Base-by-base conservation (phyloP, 2,797 vertebrate species). In the Lophura swinhoii region DNA sequence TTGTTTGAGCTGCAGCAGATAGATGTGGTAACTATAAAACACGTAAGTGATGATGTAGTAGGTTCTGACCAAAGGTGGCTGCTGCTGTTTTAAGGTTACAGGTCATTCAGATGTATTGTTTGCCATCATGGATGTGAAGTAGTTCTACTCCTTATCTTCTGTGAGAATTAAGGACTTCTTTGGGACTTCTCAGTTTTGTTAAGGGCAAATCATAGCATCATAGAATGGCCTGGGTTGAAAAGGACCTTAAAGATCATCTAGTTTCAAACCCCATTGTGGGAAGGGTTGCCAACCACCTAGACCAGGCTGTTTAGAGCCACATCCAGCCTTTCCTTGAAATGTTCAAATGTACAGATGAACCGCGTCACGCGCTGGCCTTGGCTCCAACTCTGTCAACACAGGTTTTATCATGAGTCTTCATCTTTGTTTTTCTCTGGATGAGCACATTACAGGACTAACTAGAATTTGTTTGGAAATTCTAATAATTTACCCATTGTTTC, bases 281-380 rank as follows among this genome's bases (percentile, higher is more conserved):
- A 16, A 31, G 53, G 53, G 53, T 55, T 55, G 28, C 16, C 29
- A 31, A 55, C 29, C 29, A 29, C 29, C 53, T 53, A 31, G 28
- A 55, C 28, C 53, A 55, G 16, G 53, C 53, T 53, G 28, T 15
- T 16, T 16, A 53, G 51, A 53, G 26, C 15, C 28, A 53, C 16
- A 53, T 53, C 28, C 51, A 53, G 51, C 28, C 51, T 29, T 53
- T 28, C 15, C 26, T 53, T 53, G 51, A 9, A 53, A 29, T 53
- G 28, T 29, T 53, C 51, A 55, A 53, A 18, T 67, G 24, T 77
- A 70, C 1, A 3, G 37, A 44, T 23, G 24, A 71, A 55, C 33
- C 1, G 0, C 48, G 11, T 26, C 21, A 33, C 1, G 3, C 6
- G 1, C 0, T 3, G 13, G 26, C 6, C 11, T 59, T 21, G 6